Evolutionary conservation across 1,140 invertebrate genomes (phyloP).

Genomic region (Phthorimaea operculella): DNA sequence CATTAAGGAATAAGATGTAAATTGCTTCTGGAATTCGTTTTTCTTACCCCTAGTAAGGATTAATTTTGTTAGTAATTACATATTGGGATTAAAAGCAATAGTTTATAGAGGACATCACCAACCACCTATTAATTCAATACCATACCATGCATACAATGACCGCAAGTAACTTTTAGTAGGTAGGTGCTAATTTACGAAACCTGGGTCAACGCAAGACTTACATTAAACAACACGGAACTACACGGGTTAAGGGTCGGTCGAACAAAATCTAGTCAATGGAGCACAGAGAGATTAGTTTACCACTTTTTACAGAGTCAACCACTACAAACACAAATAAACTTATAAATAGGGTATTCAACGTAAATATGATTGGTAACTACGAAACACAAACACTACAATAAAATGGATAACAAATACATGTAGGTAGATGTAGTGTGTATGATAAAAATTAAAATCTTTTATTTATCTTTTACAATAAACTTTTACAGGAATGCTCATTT

Average conservation of each 20-base stretch:
- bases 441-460: no score
- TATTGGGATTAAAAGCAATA: neutral
- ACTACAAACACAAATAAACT: neutral
- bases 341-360: neutral
- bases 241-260: constrained; percentile 5
- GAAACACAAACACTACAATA: no score
- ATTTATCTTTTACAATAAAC: no score
- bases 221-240: constrained; percentile 46
- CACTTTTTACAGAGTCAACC: constrained; percentile 51
- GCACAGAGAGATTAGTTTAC: constrained; percentile 62
- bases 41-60: no score
- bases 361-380: no score
- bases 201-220: constrained; percentile 35
- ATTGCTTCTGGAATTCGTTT: no score
- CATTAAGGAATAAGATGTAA: no score
- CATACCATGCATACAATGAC: constrained; percentile 18
- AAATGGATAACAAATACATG: no score
- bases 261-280: constrained; percentile 21
- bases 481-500: no score
- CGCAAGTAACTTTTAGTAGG: constrained; percentile 1
- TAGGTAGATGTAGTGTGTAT: no score
- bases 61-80: no score
- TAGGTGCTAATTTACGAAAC: constrained; percentile 6
- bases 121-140: constrained; percentile 5
- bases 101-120: neutral